Base-by-base conservation (phyloP, 53 echinoderm and acorn worm species). In the Holothuria leucospilota region DNA sequence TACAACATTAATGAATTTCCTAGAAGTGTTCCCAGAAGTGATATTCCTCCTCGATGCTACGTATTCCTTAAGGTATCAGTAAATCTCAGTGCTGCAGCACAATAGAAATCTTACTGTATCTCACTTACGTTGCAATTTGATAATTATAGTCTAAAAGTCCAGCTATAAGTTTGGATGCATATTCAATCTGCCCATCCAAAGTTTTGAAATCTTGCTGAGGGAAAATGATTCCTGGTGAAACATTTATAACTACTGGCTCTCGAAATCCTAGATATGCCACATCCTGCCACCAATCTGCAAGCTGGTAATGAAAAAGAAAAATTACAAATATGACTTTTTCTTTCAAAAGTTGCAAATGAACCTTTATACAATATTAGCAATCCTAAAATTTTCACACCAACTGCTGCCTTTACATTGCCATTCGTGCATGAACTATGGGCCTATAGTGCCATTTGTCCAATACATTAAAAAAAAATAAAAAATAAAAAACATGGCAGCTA, bases 261-360 rank as follows among this genome's bases (percentile, higher is more conserved):
- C 99, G 88, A 89, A 88, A 95, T 62, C 91, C 92, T 27, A 98
- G 90, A 56, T 95, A 98, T 2, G 99, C 95, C 13, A 90, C 88
- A 61, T 86, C 65, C n/a, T 89, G 77, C 99, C 99, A 98, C 99
- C 99, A 98, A 60, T 98, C 93, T 29, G 95, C 93, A 30, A 97
- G 87, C 97, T 97, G 85, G 12, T 65, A 82, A 20, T 30, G 23
- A 79, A 15, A 14, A 40, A 13, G 14, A 2, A 40, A 13, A 13
- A 40, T 15, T 23, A 20, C 38, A 46, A 46, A 46, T 46, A 9
- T 46, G 46, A 46, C 8, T 64, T 64, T 64, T 23, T 23, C 63
- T 63, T 64, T 64, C 0, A 8, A 64, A 64, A 64, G 28, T 28
- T 4, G 65, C 3, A 34, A 64, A 23, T 64, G 23, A 3, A 34